Evolutionary conservation across 2,797 vertebrate genomes (phyloP).

Genomic region (Cryptoprocta ferox): DNA sequence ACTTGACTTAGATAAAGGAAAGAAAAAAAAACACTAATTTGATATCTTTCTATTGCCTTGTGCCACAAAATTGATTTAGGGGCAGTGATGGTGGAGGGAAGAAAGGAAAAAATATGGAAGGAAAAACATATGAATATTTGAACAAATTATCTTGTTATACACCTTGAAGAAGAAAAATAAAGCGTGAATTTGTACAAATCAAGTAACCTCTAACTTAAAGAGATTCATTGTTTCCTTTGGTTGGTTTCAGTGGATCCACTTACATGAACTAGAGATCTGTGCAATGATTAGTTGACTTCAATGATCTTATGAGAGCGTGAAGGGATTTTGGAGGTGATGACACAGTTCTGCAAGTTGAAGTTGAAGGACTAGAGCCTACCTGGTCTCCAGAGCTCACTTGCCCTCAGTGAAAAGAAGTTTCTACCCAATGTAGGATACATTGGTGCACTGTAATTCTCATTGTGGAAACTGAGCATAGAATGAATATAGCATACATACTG

Average conservation of each 20-base stretch:
- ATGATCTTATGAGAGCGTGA: neutral
- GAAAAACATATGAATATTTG: neutral
- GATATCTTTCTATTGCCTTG: neutral
- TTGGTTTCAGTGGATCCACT: accelerated
- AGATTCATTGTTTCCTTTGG: neutral
- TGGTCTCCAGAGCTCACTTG: neutral
- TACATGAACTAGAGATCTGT: too few relatives aligned
- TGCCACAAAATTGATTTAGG: neutral
- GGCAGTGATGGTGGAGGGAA: neutral
- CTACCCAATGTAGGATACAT: neutral
- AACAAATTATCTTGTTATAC: neutral
- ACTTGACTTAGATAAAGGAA: neutral
- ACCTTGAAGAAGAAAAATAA: neutral
- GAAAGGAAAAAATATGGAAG: too few relatives aligned
- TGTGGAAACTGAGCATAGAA: neutral
- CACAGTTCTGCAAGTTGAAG: neutral
- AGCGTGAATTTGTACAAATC: neutral
- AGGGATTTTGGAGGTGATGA: neutral
- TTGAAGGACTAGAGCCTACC: neutral
- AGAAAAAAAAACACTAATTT: neutral
- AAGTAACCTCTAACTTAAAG: neutral
- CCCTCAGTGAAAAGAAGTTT: neutral
- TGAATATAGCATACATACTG: neutral
- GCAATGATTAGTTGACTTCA: neutral
- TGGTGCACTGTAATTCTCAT: neutral